Evolutionary conservation across 2,888 invertebrate species (phyloP).

Genomic region (Melanargia galathea): DNA sequence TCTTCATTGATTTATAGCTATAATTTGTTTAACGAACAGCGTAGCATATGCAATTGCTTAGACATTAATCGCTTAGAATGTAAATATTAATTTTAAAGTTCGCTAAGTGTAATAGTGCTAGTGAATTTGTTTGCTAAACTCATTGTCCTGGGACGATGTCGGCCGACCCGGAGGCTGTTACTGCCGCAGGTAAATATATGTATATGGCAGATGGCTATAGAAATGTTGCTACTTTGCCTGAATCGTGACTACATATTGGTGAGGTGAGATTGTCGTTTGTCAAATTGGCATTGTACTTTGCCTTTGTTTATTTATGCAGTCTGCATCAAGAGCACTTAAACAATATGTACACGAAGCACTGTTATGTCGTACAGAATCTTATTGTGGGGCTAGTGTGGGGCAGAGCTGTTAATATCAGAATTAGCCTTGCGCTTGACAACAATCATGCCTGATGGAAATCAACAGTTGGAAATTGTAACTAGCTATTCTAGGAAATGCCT

Average conservation of each 20-base stretch:
- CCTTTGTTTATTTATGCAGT: not conserved
- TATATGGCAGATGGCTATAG: not conserved
- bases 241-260: not conserved
- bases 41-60: not conserved
- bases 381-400: no score
- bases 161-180: conserved; percentile 58
- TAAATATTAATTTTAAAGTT: conserved; percentile 13
- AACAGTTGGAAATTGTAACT: no score
- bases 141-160: conserved; percentile 53
- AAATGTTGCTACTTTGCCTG: not conserved
- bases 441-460: no score
- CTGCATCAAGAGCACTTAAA: not conserved
- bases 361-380: no score
- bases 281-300: not conserved
- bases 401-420: no score
- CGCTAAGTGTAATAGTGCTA: conserved; percentile 34
- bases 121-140: conserved; percentile 43
- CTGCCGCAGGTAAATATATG: conserved; percentile 45
- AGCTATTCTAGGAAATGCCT: no score
- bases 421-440: no score
- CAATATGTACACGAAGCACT: not conserved
- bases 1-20: not conserved
- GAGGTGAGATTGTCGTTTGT: not conserved
- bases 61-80: not conserved
- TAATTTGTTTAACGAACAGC: not conserved